phyloP scores from a whole-genome alignment of 2,797 vertebrate genomes.

The Peromyscus nudipes region DNA sequence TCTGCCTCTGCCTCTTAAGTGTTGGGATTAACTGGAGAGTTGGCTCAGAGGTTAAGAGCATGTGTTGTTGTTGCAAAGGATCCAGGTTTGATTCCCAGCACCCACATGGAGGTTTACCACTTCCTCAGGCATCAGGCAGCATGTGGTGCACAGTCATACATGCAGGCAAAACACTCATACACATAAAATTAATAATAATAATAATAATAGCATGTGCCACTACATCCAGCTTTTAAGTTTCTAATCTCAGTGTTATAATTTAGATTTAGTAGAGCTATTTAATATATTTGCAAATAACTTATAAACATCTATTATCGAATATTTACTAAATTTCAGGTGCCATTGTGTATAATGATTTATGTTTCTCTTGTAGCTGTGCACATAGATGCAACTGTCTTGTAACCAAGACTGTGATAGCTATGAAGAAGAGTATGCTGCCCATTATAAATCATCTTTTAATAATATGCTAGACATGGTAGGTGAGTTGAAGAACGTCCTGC shows the following conservation, averaged over 20 bases:
- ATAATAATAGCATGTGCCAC: background rate
- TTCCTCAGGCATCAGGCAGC: background rate
- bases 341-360: conserved; percentile 50
- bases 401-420: conserved; percentile 43
- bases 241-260: conserved; percentile 58
- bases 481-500: conserved; percentile 19
- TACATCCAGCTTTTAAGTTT: conserved; percentile 8
- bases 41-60: background rate
- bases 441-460: conserved; percentile 63
- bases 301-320: conserved; percentile 52
- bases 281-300: conserved; percentile 37
- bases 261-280: conserved; percentile 24
- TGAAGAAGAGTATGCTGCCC: conserved; percentile 26
- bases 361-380: background rate
- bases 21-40: background rate
- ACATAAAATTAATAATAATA: background rate
- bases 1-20: background rate
- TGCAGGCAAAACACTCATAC: background rate
- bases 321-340: conserved; percentile 58
- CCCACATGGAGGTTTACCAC: background rate
- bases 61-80: background rate
- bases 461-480: conserved; percentile 3
- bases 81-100: background rate
- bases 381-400: background rate
- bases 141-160: background rate